Base-by-base conservation (phyloP, 2,888 invertebrate species). In the Halictus ligatus region DNA sequence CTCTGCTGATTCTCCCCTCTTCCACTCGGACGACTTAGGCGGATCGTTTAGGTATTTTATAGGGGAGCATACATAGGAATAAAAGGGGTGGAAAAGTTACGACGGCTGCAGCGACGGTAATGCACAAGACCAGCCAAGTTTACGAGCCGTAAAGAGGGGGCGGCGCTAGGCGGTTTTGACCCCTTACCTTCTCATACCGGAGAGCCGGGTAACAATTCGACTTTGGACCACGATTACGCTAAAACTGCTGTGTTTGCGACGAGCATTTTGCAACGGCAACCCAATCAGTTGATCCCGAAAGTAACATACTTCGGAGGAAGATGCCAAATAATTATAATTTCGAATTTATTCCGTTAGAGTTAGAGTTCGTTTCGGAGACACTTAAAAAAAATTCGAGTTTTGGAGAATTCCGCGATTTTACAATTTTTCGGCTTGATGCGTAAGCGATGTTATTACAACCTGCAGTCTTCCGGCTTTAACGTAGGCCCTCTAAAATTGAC, bases 41-140 rank as follows among this genome's bases (percentile, higher is more conserved):
- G 75, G 77, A 73, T 67, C 89, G 88, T 88, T 90, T 88, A 88
- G 86, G 89, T 90, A 92, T 88, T 92, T 92, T 91, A 93, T 91
- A 90, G 90, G 75, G 84, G 86, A 84, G 80, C 87, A 88, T 91
- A 90, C 89, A 89, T 87, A 81, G 84, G 90, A 92, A 92, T 93
- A 93, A 92, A 93, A 87, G 88, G 29, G 64, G 87, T 84, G 89
- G 89, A 82, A 88, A 92, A 92, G 92, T 92, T 93, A 93, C 92
- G 91, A 92, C 88, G 83, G 89, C 81, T 82, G 88, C 89, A 87
- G 85, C 87, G 84, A 80, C 80, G 88, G 89, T 91, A 92, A 92
- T 89, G 91, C 90, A 86, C 86, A 84, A 85, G 88, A 72, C 80
- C 35, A 84, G 88, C 86, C 21, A 89, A 90, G 89, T 93, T 93